Evolutionary conservation across 2,113 vertebrate species (phyloP), one percentile per base, ranked within the genome.

Genomic region (Thryonomys swinderianus): DNA sequence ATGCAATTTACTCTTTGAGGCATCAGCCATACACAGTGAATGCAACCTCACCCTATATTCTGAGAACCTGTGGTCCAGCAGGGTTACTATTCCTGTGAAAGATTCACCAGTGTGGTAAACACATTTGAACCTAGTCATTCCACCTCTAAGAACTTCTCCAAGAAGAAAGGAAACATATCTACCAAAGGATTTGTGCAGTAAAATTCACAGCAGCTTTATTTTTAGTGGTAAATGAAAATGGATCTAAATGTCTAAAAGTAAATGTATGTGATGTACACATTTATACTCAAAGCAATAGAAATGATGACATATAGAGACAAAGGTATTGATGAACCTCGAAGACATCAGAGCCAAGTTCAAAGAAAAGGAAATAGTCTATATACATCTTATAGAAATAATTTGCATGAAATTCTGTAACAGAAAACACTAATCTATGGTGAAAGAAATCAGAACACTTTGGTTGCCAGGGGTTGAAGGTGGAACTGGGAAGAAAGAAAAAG

Each of bases 231-330:
- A 91, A 83, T 23, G 59, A 40, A 78, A 86, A 61, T 21, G 62
- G 53, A 91, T 53, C 37, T 12, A 74, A 88, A 69, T 23, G 14
- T 88, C 55, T 87, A 91, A 81, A 62, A 37, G 69, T 85, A 93
- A 62, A n/a, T 90, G 55, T 37, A 61, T 76, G 21, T 32, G 51
- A 74, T 57, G 57, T 8, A 62, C 4, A 30, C 7, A 8, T 67
- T 42, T 32, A 53, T 18, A 61, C 32, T 55, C 55, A 87, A 82
- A 84, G 85, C 45, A 94, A 80, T 74, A 69, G 27, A 95, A 90
- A 81, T 30, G 32, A 66, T 94, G 55, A 74, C 48, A 64, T 37
- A 27, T 51, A 5, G 55, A 53, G 21, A 40, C 37, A 59, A 67
- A 80, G 42, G 67, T 53, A 48, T 67, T 71, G 25, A 57, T 69